Evolutionary conservation across 2,113 vertebrate genomes (phyloP).

Genomic region (Monarcha castaneiventris): DNA sequence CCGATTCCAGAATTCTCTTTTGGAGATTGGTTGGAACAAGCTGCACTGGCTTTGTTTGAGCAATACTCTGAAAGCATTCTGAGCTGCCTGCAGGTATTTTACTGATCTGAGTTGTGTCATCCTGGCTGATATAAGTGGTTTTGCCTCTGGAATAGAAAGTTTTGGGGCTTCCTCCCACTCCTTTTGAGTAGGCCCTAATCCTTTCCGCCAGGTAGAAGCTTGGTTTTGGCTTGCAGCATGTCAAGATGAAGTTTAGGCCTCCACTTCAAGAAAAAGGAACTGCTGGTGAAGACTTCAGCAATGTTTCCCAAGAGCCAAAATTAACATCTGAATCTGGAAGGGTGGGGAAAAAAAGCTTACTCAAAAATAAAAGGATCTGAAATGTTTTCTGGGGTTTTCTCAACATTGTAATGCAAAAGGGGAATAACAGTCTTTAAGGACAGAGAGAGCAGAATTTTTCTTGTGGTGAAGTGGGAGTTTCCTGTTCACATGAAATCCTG

Average conservation of each 20-base stretch:
- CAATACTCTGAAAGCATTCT: neutral
- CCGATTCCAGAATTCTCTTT: neutral
- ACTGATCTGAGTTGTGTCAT: neutral
- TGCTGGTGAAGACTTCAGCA: neutral
- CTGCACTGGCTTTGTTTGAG: neutral
- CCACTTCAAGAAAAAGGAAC: neutral
- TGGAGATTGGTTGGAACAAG: neutral
- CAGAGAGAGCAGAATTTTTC: neutral
- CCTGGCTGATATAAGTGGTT: neutral
- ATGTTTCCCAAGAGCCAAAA: neutral
- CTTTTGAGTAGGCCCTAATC: neutral
- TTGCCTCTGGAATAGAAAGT: neutral
- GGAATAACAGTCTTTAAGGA: constrained; percentile 25
- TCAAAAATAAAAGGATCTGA: constrained; percentile 32
- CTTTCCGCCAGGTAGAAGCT: neutral
- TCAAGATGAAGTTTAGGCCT: neutral
- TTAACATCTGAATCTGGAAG: neutral
- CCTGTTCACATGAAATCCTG: neutral
- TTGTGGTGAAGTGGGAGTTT: constrained; percentile 15
- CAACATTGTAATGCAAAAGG: neutral
- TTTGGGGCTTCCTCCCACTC: neutral
- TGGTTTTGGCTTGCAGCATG: neutral
- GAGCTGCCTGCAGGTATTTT: neutral
- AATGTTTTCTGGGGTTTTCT: constrained; percentile 39
- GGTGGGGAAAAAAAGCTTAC: neutral